Conservation (phyloP, 1,140 invertebrate species). For the Micrasema minimum region DNA sequence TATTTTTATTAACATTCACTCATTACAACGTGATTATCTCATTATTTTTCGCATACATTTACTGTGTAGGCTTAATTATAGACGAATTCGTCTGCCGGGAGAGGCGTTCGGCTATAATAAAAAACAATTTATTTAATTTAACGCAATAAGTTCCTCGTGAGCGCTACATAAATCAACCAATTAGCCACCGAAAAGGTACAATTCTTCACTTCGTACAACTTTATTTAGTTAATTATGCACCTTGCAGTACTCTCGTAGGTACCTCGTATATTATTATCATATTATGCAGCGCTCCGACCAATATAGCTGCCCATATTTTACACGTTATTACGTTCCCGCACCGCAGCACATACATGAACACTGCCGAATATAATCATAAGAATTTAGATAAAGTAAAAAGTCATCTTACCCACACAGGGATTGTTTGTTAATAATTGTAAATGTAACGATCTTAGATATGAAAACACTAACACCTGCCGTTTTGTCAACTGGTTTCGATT, state of each 20-base stretch:
- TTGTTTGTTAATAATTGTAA: no score
- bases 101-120: conserved; percentile 13
- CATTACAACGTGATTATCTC: conserved; percentile 19
- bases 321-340: no score
- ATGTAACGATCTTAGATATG: no score
- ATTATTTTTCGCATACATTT: conserved; percentile 23
- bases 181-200: conserved; percentile 4
- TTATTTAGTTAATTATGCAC: neutral
- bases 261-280: no score
- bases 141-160: conserved; percentile 9
- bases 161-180: conserved; percentile 4
- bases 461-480: conserved; percentile 4
- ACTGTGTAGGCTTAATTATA: conserved; percentile 19
- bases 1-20: conserved; percentile 11
- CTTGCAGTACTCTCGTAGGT: no score
- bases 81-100: conserved; percentile 1
- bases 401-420: no score
- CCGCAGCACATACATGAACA: no score
- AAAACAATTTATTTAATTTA: conserved; percentile 17
- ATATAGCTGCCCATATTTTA: no score
- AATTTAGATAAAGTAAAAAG: no score
- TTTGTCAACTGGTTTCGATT: conserved; percentile 3
- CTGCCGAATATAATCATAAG: no score
- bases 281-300: no score
- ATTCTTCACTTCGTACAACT: neutral